These are phyloP conservation scores for Zaprionus africanus DNA, from an alignment of 1,140 invertebrate species.

Conservation along the genomic window DNA sequence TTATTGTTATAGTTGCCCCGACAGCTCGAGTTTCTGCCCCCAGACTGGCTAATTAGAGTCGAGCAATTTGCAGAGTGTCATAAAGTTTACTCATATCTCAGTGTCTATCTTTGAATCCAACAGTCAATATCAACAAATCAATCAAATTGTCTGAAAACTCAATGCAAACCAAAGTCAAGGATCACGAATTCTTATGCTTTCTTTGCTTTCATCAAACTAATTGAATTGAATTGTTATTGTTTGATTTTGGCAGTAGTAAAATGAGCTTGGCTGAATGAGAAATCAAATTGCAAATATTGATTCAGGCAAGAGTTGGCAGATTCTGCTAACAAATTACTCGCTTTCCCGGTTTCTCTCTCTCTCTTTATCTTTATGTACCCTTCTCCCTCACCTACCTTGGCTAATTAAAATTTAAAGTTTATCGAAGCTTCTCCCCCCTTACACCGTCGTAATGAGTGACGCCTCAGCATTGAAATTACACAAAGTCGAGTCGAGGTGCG, in stretches of 20 bases:
- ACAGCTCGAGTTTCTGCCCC: background rate
- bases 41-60: conserved; percentile 43
- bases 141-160: conserved; percentile 76
- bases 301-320: conserved; percentile 4
- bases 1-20: background rate
- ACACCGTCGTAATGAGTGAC: conserved; percentile 24
- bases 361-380: background rate
- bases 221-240: conserved; percentile 78
- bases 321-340: background rate
- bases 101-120: conserved; percentile 47
- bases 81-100: conserved; percentile 62
- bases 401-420: conserved; percentile 43
- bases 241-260: conserved; percentile 36
- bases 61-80: conserved; percentile 69
- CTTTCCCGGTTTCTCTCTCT: background rate
- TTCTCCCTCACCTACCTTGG: background rate
- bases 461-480: conserved; percentile 50
- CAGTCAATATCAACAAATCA: conserved; percentile 68
- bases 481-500: conserved; percentile 21
- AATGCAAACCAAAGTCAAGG: conserved; percentile 22
- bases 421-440: background rate
- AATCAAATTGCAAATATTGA: conserved; percentile 20
- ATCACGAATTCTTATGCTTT: background rate
- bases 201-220: conserved; percentile 43
- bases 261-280: conserved; percentile 19